phyloP scores from a whole-genome alignment of 2,113 vertebrate genomes.

The human (Homo sapiens) region DNA sequence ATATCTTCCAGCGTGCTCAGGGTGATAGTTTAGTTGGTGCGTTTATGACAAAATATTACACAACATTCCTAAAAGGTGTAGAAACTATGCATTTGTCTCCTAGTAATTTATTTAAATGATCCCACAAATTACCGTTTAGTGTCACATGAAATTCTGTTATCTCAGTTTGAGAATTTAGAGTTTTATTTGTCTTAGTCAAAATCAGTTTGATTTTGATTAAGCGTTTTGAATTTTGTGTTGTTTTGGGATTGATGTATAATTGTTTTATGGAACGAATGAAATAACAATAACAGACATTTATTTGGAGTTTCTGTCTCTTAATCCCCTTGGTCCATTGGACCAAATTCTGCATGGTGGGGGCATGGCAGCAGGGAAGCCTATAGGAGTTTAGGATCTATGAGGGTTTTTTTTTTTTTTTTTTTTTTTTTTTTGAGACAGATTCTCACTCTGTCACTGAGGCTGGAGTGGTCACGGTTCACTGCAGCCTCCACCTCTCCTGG shows the following conservation, averaged over 20 bases:
- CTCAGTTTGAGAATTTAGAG: slow-evolving; percentile 26
- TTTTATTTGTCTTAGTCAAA: slow-evolving; percentile 47
- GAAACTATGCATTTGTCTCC: not conserved
- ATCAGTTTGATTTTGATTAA: slow-evolving; percentile 27
- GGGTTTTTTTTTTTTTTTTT: too few relatives aligned
- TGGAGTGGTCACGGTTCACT: too few relatives aligned
- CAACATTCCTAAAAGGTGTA: slow-evolving; percentile 34
- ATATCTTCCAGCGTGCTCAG: not conserved
- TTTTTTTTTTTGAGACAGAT: too few relatives aligned
- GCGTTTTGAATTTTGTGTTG: slow-evolving; percentile 22
- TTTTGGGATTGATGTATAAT: not conserved
- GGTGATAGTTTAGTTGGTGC: slow-evolving; percentile 31
- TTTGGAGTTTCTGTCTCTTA: not conserved
- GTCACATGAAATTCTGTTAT: not conserved
- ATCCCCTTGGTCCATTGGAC: not conserved
- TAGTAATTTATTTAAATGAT: slow-evolving; percentile 33
- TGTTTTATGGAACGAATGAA: slow-evolving; percentile 20
- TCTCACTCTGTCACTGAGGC: too few relatives aligned
- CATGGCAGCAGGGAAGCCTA: not conserved
- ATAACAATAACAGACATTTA: not conserved
- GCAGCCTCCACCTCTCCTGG: too few relatives aligned
- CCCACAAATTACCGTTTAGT: not conserved
- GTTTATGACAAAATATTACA: slow-evolving; percentile 48
- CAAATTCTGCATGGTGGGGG: not conserved
- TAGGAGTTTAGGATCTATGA: too few relatives aligned